phyloP scores from a whole-genome alignment of 53 echinoderm and acorn worm species.

The Zoroaster sp. region DNA sequence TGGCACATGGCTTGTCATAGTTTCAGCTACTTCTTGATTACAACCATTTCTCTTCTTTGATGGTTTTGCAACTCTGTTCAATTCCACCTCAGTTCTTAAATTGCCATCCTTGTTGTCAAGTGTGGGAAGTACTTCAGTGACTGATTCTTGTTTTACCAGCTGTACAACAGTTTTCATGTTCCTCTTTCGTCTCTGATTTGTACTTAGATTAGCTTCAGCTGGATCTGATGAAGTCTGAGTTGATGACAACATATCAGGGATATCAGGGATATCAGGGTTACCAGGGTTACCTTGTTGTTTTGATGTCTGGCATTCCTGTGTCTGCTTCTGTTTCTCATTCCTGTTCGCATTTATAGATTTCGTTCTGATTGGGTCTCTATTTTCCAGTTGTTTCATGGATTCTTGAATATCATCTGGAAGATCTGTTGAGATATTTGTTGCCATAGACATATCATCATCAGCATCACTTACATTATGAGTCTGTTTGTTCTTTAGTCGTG shows the following conservation, averaged over 20 bases:
- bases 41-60: neutral
- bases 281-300: too few species aligned
- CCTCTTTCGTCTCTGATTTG: neutral
- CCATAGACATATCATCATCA: neutral
- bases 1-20: neutral
- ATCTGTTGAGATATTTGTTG: neutral
- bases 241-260: neutral
- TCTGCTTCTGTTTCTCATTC: neutral
- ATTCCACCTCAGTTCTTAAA: neutral
- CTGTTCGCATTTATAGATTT: neutral
- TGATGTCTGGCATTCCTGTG: too few species aligned
- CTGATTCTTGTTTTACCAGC: neutral
- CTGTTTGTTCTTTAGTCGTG: constrained; percentile 3
- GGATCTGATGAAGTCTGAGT: neutral
- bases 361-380: neutral
- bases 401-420: neutral
- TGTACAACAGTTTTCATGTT: neutral
- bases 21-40: neutral
- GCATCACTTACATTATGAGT: neutral
- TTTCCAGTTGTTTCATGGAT: too few species aligned
- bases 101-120: neutral
- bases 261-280: neutral
- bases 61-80: neutral
- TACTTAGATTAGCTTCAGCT: neutral
- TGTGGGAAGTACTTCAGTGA: neutral